Base-by-base conservation (phyloP, 2,888 invertebrate genomes). In the Altica lythri region DNA sequence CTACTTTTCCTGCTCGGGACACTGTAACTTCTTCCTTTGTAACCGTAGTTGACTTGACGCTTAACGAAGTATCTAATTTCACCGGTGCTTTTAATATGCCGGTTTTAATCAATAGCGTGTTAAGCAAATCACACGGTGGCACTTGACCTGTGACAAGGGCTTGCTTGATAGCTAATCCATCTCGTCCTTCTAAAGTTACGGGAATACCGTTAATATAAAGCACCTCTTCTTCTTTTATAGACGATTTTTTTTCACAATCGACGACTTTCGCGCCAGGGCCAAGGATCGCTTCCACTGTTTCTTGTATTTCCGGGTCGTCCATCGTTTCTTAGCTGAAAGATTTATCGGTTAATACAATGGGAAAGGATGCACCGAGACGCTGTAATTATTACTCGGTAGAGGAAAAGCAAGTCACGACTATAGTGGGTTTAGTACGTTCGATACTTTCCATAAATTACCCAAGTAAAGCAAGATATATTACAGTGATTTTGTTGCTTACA, bases 241-340 rank as follows among this genome's bases (percentile, higher is more conserved):
- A 82, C n/a, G 86, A 86, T 60, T 85, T 85, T 67, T 86, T 86
- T 72, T 87, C 85, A 72, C 86, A 87, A 72, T 88, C 87, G 53
- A 88, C 82, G 58, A 88, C 85, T 76, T 85, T 83, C 18, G 82
- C 85, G 57, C 85, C 85, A 63, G 85, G 86, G 55, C 88, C 88
- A 59, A 87, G 81, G 62, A 88, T 84, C 60, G 86, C 85, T 74
- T 88, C 86, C 55, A 88, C 88, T 57, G 86, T 87, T 68, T 86
- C 86, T 70, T 86, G 83, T 63, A 88, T 86, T 75, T 88, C 86
- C 65, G 81, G 79, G 73, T 87, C 86, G 75, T 88, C 86, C 84
- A 87, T 84, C 9, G n/a, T 27, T 22, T 10, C 44, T 27, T 9
- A 43, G 34, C 50, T 55, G 55, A 34, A 44, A 55, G 42, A 49